Conservation (phyloP, 1,140 invertebrate genomes). For the Papilio machaon region DNA sequence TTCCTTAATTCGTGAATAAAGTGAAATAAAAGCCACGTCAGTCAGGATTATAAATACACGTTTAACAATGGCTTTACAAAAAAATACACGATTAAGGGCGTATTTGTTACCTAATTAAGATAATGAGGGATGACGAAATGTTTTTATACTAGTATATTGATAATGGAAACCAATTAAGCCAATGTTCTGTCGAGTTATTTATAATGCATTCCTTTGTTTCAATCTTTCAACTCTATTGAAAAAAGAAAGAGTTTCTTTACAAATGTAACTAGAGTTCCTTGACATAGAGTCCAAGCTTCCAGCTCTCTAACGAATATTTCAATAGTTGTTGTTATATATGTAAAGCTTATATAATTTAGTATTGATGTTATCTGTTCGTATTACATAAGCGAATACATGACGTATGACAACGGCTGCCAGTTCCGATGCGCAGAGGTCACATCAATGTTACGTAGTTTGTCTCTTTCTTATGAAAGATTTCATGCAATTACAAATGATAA, state of each 20-base stretch:
- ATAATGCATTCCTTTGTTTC: neutral
- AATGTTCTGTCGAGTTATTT: neutral
- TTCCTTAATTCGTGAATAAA: no score
- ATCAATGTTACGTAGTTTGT: conserved; percentile 47
- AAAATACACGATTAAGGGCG: no score
- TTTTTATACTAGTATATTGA: neutral
- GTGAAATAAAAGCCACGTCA: no score
- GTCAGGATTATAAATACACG: no score
- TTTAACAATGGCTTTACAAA: no score
- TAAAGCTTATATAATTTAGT: conserved; percentile 2
- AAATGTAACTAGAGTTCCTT: neutral
- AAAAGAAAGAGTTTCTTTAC: no score
- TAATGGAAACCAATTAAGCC: neutral
- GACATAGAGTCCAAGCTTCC: neutral
- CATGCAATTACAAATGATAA: conserved; percentile 5
- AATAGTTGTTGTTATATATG: neutral
- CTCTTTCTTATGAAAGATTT: conserved; percentile 35
- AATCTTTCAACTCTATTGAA: neutral
- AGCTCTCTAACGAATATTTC: neutral
- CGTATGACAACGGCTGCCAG: conserved; percentile 27
- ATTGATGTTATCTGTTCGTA: conserved; percentile 4
- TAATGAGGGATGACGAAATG: no score
- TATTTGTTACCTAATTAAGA: no score
- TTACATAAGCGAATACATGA: neutral
- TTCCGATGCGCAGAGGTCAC: conserved; percentile 44